These are phyloP conservation scores for Dinothrombium tinctorium DNA, from an alignment of 1,140 invertebrate species.

Conservation along the genomic window DNA sequence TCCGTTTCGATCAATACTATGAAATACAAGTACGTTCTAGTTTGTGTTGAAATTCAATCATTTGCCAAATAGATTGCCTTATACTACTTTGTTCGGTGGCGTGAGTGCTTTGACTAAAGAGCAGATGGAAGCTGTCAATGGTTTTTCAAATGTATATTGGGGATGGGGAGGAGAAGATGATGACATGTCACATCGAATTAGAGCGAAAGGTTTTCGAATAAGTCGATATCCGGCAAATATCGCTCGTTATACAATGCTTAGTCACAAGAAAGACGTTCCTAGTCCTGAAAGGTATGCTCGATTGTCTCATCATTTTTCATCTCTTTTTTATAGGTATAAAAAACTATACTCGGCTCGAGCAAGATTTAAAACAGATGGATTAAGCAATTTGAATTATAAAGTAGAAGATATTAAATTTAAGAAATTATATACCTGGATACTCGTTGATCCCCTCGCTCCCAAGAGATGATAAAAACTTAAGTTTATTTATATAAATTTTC, in stretches of 20 bases:
- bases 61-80: constrained; percentile 16
- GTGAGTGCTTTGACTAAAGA: constrained; percentile 56
- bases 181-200: constrained; percentile 43
- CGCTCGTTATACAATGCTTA: constrained; percentile 70
- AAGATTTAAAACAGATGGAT: constrained; percentile 55
- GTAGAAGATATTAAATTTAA: constrained; percentile 37
- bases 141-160: constrained; percentile 46
- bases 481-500: too few species aligned
- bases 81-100: constrained; percentile 32
- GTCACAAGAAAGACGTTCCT: constrained; percentile 60
- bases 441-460: constrained; percentile 15
- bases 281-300: constrained; percentile 75
- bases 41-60: neutral
- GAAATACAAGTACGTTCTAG: constrained; percentile 14
- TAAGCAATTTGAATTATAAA: constrained; percentile 61
- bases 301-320: too few species aligned
- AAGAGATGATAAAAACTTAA: too few species aligned
- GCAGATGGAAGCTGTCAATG: constrained; percentile 59
- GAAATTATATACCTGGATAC: constrained; percentile 26
- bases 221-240: constrained; percentile 60
- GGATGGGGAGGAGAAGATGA: constrained; percentile 84
- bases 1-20: constrained; percentile 17
- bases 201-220: constrained; percentile 49
- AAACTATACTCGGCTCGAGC: constrained; percentile 53
- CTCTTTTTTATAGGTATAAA: constrained; percentile 34